These are phyloP conservation scores for Lacerta agilis DNA, from an alignment of 2,797 vertebrate species.

Conservation along the genomic window DNA sequence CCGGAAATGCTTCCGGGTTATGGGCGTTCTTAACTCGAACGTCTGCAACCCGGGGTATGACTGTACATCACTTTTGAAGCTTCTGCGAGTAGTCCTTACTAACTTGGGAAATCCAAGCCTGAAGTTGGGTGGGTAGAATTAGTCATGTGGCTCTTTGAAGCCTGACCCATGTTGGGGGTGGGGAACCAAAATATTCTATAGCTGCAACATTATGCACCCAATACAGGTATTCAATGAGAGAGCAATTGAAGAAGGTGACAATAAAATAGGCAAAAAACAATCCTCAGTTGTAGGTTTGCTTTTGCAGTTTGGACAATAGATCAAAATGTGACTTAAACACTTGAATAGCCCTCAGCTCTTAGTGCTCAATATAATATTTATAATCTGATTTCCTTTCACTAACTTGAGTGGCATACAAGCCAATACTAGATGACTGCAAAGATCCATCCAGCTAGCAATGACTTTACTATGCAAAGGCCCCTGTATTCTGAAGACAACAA, in stretches of 20 bases:
- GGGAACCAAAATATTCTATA: neutral
- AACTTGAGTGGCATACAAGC: too few relatives aligned
- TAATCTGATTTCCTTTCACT: too few relatives aligned
- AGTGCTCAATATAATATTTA: too few relatives aligned
- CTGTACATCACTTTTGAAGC: neutral
- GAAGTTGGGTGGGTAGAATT: neutral
- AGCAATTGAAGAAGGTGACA: neutral
- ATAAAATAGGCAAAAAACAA: neutral
- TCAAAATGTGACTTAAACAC: neutral
- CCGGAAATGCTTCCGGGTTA: too few relatives aligned
- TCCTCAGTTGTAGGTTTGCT: neutral
- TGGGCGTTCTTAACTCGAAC: too few relatives aligned
- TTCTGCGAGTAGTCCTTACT: neutral
- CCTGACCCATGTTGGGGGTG: neutral
- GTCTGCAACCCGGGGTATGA: too few relatives aligned
- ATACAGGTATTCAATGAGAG: neutral
- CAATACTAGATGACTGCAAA: too few relatives aligned
- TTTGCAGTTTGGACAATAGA: neutral
- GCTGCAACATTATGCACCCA: neutral
- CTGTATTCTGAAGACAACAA: neutral
- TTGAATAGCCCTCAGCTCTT: neutral
- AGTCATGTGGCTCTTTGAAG: neutral
- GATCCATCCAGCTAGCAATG: too few relatives aligned
- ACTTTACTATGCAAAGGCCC: neutral
- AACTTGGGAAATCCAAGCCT: neutral